phyloP scores from a whole-genome alignment of 2,113 vertebrate species.

The Calypte anna region DNA sequence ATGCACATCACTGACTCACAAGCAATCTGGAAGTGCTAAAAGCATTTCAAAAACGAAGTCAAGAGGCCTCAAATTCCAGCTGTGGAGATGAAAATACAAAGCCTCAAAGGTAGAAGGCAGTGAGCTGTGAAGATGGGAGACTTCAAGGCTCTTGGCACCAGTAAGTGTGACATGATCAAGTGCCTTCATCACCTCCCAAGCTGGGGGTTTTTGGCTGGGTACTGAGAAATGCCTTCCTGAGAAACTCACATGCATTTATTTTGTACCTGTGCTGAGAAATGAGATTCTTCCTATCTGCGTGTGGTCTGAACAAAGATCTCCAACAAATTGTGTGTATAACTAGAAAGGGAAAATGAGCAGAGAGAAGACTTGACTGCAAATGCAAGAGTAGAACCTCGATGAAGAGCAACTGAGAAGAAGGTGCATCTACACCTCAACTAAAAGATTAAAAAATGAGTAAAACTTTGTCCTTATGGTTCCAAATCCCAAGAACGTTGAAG shows the following conservation, averaged over 20 bases:
- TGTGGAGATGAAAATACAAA: background rate
- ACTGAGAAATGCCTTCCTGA: background rate
- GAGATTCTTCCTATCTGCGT: background rate
- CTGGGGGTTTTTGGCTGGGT: background rate
- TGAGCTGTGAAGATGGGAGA: background rate
- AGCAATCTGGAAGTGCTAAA: background rate
- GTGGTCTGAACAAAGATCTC: rapidly evolving
- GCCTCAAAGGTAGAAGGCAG: background rate
- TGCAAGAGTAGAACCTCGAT: background rate
- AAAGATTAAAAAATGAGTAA: background rate
- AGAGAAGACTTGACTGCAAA: background rate
- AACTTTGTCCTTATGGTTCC: background rate
- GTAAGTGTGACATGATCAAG: rapidly evolving
- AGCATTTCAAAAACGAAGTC: background rate
- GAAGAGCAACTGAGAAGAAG: background rate
- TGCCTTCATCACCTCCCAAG: rapidly evolving
- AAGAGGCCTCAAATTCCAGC: background rate
- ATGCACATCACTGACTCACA: background rate
- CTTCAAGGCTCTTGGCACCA: background rate
- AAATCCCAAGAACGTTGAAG: background rate
- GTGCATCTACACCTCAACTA: background rate
- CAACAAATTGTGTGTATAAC: rapidly evolving
- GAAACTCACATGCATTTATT: background rate
- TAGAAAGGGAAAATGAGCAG: background rate
- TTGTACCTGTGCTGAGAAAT: background rate